Percentiles rank a stretch among this genome's conserved stretches.
These are phyloP conservation scores for Danaus melanippus DNA, from an alignment of 1,140 invertebrate species.

Conservation along the genomic window DNA sequence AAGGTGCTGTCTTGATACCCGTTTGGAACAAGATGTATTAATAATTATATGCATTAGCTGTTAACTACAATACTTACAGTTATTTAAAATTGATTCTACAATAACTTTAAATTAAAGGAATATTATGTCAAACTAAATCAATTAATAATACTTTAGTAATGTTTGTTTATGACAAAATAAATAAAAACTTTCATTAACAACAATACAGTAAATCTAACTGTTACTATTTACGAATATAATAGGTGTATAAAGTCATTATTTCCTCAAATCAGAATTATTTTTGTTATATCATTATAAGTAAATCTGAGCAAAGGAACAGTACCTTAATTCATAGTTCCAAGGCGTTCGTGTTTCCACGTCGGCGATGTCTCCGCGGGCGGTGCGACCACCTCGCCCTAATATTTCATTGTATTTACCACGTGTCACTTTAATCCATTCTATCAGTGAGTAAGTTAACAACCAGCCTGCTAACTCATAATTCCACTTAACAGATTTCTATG, in stretches of 20 bases:
- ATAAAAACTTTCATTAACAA: too few relatives aligned
- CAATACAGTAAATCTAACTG: too few relatives aligned
- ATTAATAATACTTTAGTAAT: too few relatives aligned
- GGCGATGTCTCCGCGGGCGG: constrained; percentile 47
- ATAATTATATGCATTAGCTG: background rate
- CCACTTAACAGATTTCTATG: constrained; percentile 14
- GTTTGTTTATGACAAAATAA: too few relatives aligned
- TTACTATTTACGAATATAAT: too few relatives aligned
- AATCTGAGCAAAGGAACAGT: constrained; percentile 14
- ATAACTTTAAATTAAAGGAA: too few relatives aligned
- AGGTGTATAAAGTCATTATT: too few relatives aligned
- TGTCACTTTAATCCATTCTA: constrained; percentile 26
- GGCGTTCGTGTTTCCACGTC: constrained; percentile 58
- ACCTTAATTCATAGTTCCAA: constrained; percentile 49
- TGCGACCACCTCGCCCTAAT: constrained; percentile 35
- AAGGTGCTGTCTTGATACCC: constrained; percentile 26
- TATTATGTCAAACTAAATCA: too few relatives aligned
- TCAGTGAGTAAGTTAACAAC: constrained; percentile 35
- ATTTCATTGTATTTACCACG: constrained; percentile 34
- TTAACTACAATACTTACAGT: too few relatives aligned
- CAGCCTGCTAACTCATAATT: constrained; percentile 24
- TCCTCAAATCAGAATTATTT: too few relatives aligned
- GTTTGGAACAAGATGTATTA: background rate
- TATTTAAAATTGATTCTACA: too few relatives aligned
- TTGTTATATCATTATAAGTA: too few relatives aligned